These are phyloP conservation scores for Aproaerema taeniolella DNA, from an alignment of 2,888 invertebrate genomes.

Conservation along the genomic window DNA sequence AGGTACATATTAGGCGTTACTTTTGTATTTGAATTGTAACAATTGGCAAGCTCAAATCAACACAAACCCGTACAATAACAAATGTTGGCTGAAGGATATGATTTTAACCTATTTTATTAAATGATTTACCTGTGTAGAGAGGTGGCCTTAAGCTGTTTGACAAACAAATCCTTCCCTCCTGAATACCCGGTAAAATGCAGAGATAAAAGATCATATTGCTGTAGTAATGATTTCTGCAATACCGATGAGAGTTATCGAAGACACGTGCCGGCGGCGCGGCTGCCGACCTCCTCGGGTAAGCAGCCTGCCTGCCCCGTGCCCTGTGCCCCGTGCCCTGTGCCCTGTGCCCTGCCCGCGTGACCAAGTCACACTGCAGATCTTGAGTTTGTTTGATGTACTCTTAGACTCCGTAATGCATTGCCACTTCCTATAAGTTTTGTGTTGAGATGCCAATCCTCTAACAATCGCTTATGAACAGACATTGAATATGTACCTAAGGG, in stretches of 20 bases:
- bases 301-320: too few relatives aligned
- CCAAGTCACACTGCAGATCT: conserved; percentile 59
- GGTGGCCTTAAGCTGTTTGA: conserved; percentile 77
- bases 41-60: conserved; percentile 62
- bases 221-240: conserved; percentile 66
- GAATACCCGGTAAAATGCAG: conserved; percentile 63
- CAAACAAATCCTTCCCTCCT: conserved; percentile 75
- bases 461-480: conserved; percentile 72
- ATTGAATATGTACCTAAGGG: conserved; percentile 66
- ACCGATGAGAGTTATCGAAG: conserved; percentile 51
- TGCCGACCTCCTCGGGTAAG: too few relatives aligned
- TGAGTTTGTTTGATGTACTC: conserved; percentile 70
- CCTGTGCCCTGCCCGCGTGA: conserved; percentile 54
- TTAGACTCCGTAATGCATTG: conserved; percentile 66
- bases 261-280: conserved; percentile 39
- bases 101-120: conserved; percentile 53
- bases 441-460: conserved; percentile 72
- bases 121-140: conserved; percentile 59
- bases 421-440: conserved; percentile 65
- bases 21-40: conserved; percentile 13
- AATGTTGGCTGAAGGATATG: conserved; percentile 22
- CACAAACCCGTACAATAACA: conserved; percentile 35
- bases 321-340: conserved; percentile 41
- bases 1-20: conserved; percentile 18
- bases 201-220: conserved; percentile 60